Evolutionary conservation across 2,113 vertebrate genomes (phyloP).

Genomic region (Erinaceus europaeus): DNA sequence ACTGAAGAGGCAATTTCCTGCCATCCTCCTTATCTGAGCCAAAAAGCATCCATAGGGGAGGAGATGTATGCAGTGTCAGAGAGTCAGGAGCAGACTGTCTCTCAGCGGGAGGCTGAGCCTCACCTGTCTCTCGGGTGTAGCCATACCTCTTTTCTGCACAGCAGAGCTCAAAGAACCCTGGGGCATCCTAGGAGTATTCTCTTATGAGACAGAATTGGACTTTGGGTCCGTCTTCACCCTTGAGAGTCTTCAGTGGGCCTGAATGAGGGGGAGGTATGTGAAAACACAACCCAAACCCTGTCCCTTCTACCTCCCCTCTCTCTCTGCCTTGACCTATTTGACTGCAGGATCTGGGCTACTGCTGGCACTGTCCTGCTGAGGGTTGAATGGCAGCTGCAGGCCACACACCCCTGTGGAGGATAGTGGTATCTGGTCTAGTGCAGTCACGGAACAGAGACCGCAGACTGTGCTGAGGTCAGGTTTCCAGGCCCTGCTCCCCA

Average conservation of each 20-base stretch:
- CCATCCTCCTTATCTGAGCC: not conserved
- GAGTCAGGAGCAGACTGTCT: not conserved
- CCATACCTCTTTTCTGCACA: not conserved
- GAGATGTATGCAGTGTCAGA: no score
- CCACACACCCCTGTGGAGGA: accelerated
- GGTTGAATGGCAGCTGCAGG: no score
- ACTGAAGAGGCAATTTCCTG: not conserved
- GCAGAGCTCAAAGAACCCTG: not conserved
- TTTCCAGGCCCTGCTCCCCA: not conserved
- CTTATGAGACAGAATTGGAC: not conserved
- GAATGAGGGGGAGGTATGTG: not conserved
- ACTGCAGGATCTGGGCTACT: not conserved
- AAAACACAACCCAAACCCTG: accelerated
- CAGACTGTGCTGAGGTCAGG: not conserved
- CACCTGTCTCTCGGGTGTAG: accelerated
- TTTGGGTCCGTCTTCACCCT: not conserved
- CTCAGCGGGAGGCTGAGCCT: not conserved
- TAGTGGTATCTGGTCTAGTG: not conserved
- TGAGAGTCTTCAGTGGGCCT: not conserved
- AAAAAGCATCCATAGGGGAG: not conserved
- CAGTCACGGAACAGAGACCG: not conserved
- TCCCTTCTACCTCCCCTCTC: not conserved
- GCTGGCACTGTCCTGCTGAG: not conserved
- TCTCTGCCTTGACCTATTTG: not conserved
- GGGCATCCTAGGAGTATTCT: not conserved